phyloP scores from a whole-genome alignment of 2,888 invertebrate species.

The Apamea sordens region DNA sequence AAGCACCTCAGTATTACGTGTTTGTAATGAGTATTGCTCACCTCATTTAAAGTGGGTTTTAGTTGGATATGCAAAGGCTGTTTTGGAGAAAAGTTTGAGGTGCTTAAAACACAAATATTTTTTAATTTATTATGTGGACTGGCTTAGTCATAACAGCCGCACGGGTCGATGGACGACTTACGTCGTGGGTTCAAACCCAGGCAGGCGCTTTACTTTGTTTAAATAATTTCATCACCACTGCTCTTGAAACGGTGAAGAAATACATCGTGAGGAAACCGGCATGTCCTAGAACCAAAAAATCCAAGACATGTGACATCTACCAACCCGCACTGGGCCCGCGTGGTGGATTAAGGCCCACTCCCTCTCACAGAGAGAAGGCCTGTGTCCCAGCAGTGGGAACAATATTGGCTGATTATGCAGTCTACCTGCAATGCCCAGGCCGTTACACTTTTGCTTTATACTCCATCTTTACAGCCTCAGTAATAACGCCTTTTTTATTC shows the following conservation, averaged over 20 bases:
- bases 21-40: conserved; percentile 27
- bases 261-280: too few relatives aligned
- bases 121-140: background rate
- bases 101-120: background rate
- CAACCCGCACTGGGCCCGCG: too few relatives aligned
- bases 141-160: background rate
- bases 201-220: too few relatives aligned
- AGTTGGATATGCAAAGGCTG: background rate
- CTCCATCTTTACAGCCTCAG: background rate
- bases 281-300: too few relatives aligned
- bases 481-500: background rate
- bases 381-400: too few relatives aligned
- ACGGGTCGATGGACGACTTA: background rate
- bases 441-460: background rate
- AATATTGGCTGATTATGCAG: too few relatives aligned
- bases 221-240: too few relatives aligned
- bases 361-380: too few relatives aligned
- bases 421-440: background rate
- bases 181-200: too few relatives aligned
- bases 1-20: conserved; percentile 6
- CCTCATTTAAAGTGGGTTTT: background rate
- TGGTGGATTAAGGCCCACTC: too few relatives aligned
- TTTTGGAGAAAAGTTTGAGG: background rate
- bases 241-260: too few relatives aligned
- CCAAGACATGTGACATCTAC: too few relatives aligned